Evolutionary conservation across 1,140 invertebrate genomes (phyloP).

Genomic region (Drosophila mayri): DNA sequence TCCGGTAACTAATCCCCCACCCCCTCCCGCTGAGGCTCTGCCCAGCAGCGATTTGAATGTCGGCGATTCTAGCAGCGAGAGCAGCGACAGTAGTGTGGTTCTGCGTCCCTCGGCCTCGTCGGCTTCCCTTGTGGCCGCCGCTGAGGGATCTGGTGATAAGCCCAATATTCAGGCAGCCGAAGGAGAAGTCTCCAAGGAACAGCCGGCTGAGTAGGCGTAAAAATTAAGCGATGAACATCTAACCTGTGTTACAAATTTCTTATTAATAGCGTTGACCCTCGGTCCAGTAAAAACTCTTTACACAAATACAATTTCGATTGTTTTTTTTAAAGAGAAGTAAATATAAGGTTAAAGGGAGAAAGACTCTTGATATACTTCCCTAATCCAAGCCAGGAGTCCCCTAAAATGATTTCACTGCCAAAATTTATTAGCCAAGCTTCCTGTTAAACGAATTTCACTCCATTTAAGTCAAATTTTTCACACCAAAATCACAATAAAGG

Average conservation of each 20-base stretch:
- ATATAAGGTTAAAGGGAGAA: too few relatives aligned
- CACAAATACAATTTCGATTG: slow-evolving; percentile 10
- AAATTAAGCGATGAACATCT: neutral
- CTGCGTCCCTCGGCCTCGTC: slow-evolving; percentile 56
- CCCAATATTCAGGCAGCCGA: slow-evolving; percentile 1
- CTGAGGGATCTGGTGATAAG: slow-evolving; percentile 59
- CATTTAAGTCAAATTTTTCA: slow-evolving; percentile 26
- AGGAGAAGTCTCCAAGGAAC: slow-evolving; percentile 31
- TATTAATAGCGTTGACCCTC: slow-evolving; percentile 55
- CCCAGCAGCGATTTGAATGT: slow-evolving; percentile 47
- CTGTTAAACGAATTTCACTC: slow-evolving; percentile 1
- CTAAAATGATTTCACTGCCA: neutral
- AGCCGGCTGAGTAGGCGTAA: slow-evolving; percentile 23
- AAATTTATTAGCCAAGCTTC: neutral
- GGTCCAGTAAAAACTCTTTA: slow-evolving; percentile 53
- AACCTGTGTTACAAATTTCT: slow-evolving; percentile 56
- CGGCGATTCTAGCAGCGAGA: slow-evolving; percentile 74
- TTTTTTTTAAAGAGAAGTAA: neutral
- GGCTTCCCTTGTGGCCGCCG: slow-evolving; percentile 40
- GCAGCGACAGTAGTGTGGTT: slow-evolving; percentile 69
- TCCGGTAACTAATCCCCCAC: slow-evolving; percentile 21
- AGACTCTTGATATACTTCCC: too few relatives aligned
- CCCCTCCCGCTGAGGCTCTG: slow-evolving; percentile 56
- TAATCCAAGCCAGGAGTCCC: neutral
- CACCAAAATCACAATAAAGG: slow-evolving; percentile 25